Conservation (phyloP, 2,888 invertebrate genomes). For the Brenthis daphne region DNA sequence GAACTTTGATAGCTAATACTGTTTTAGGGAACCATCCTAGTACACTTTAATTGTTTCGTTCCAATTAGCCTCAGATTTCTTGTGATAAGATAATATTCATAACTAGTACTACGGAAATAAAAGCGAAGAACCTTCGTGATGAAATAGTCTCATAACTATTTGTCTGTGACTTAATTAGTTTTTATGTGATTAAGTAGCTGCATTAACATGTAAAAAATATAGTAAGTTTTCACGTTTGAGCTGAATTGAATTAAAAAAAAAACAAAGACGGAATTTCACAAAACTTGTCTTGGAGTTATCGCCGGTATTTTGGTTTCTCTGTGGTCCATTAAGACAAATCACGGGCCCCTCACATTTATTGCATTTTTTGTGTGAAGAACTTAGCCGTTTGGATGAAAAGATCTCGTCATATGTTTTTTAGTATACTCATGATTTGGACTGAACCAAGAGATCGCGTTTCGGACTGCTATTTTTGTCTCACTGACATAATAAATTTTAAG, state of each 20-base stretch:
- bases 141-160: constrained; percentile 5
- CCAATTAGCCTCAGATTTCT: constrained; percentile 11
- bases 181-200: constrained; percentile 20
- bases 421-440: constrained; percentile 30
- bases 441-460: constrained; percentile 27
- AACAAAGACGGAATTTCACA: not conserved
- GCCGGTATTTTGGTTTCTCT: constrained; percentile 20
- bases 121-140: constrained; percentile 17
- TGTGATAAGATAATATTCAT: constrained; percentile 24
- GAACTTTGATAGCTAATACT: not conserved
- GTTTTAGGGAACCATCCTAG: too few species aligned
- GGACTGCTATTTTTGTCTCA: constrained; percentile 26
- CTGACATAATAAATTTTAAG: constrained; percentile 20
- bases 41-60: too few species aligned
- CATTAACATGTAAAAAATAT: constrained; percentile 23
- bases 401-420: constrained; percentile 25
- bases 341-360: constrained; percentile 31
- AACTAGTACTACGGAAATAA: constrained; percentile 24
- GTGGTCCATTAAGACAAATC: constrained; percentile 29
- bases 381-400: constrained; percentile 31
- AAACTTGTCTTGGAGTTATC: constrained; percentile 15
- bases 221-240: constrained; percentile 23
- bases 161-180: constrained; percentile 18
- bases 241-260: not conserved
- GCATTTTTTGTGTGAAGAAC: constrained; percentile 29